Base-by-base conservation (phyloP, 35 echinoderm and acorn worm species). In the Apostichopus californicus region DNA sequence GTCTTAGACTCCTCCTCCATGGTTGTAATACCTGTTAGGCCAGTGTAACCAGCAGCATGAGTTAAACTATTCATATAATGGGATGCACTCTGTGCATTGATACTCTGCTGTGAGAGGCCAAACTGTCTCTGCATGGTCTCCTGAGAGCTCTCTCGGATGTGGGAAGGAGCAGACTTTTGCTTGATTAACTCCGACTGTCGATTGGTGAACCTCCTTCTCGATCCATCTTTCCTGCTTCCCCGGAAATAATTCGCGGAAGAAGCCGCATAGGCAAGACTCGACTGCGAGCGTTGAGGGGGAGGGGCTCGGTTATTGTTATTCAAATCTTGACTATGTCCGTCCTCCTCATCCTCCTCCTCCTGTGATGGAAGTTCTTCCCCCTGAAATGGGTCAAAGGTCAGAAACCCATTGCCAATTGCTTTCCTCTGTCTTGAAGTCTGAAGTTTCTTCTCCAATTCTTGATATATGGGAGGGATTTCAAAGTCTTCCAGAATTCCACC, bases 171-270 rank as follows among this genome's bases (percentile, higher is more conserved):
- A 21, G 86, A 89, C 63, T 75, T 89, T 1, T 89, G 86, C 52
- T 89, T 89, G 61, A 89, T 75, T 5, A 89, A 23, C 86, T 89
- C 86, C 6, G 61, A 72, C 34, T 89, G 86, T 72, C 86, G 58
- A 57, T 89, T 89, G 61, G 81, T 85, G 14, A 89, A 89, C 60
- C 46, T 52, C 26, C 72, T 61, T 21, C 11, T 26, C 9, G 60
- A 87, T 72, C 17, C 28, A 9, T 8, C 55, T 34, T 68, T 89
- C 7, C 52, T 23, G 63, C 53, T 68, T 11, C 14, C 17, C 10
- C 54, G 68, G 46, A 89, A 89, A 46, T 72, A 72, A 21, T 89
- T 89, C 14, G 8, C 5, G 64, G 81, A 8, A 58, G 28, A 17
- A 65, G 86, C n/a, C 9, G 86, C 23, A 23, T 23, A 26, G 9